Evolutionary conservation across 2,888 invertebrate genomes (phyloP), one percentile per base, ranked within the genome.

Genomic region (Tiliacea aurago): DNA sequence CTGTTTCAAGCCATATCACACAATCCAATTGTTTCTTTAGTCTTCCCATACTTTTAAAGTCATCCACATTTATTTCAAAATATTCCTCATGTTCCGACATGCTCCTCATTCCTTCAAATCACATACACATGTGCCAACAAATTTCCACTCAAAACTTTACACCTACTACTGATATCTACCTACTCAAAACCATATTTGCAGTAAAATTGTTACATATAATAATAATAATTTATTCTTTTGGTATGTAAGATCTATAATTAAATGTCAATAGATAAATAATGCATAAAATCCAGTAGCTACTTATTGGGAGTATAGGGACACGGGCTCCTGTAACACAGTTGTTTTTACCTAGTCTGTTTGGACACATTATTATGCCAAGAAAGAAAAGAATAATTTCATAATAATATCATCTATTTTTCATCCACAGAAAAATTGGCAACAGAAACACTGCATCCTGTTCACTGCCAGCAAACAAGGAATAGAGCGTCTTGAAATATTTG

Each of bases 381-480:
- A 0, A 28, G 11, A 41, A 23, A 45, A 20, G 6, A 28, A 11
- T 28, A 23, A 55, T 47, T 59, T 49, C 59, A n/a, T 47, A 76
- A 68, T 64, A 18, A 58, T 49, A 20, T 53, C 7, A 49, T 70
- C 0, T 53, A 6, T 64, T 23, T 53, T 1, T 47, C 45, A 18
- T 80, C 76, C 97, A 76, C 96, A 98, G 98, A 98, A 98, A 98
- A 97, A 98, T 66, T 98, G 98, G 98, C 98, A 98, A 90, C 98
- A 97, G 85, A 98, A 97, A 89, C 97, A 97, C 89, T 98, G 98
- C 90, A 97, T 98, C 86, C 95, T 99, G 43, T 98, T 98, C 90
- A 98, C 97, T 94, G 97, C 98, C 53, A 98, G 98, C 91, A 98
- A 98, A 90, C 98, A 98, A 94, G 99, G 99, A 43, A 98, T 98